Base-by-base conservation (phyloP, 2,113 vertebrate species). In the Toxotes chatareus region DNA sequence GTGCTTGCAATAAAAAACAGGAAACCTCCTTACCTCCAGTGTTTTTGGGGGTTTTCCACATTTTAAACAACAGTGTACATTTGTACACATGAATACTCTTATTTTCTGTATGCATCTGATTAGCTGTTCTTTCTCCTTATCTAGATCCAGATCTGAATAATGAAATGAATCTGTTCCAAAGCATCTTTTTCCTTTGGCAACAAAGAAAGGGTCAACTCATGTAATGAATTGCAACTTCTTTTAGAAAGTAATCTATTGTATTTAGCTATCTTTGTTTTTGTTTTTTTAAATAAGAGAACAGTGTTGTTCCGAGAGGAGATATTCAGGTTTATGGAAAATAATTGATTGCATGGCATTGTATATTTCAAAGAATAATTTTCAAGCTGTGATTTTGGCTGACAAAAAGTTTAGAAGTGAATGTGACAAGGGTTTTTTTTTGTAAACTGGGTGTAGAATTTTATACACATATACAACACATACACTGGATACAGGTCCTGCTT, bases 131-230 rank as follows among this genome's bases (percentile, higher is more conserved):
- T 77, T 71, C 12, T 40, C 49, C 44, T 14, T 36, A 75, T 68
- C 34, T 31, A n/a, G 14, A 72, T 56, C 14, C 63, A 32, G 11
- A 77, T 68, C 47, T 57, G 78, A 70, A 72, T 67, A 60, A 77
- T 72, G 31, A 42, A 85, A 78, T 31, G 19, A 65, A 68, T 19
- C 44, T 59, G 4, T 32, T 64, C 66, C 55, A 31, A 71, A 78
- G 80, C 44, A n/a, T 80, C 53, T 38, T 55, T 67, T n/a, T 82
- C 38, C 51, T 74, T 74, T 78, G 53, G 17, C 44, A 49, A 74
- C 57, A 60, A 21, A 5, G 32, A 66, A 46, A 36, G 21, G 55
- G 72, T 82, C 38, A 64, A 13, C 34, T 81, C 32, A 32, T 75
- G 65, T 61, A 82, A 59, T 17, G 31, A 59, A 34, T 53, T 65